Conservation (phyloP, 1,140 invertebrate genomes). For the Vollenhovia emeryi region DNA sequence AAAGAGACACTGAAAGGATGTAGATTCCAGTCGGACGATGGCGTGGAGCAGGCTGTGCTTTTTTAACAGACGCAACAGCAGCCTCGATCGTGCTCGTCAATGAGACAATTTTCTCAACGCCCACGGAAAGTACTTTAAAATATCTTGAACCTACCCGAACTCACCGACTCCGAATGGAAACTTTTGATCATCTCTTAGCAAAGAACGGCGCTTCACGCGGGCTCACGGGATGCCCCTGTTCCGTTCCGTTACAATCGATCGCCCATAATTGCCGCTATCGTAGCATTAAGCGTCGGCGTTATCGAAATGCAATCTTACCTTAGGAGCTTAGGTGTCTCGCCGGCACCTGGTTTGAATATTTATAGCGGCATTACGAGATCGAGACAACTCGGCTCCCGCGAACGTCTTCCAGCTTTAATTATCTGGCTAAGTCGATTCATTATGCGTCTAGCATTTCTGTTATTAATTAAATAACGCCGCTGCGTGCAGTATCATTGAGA, state of each 20-base stretch:
- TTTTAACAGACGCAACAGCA: too few species aligned
- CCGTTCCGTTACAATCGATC: conserved; percentile 24
- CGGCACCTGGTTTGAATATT: conserved; percentile 39
- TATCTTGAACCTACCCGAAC: too few species aligned
- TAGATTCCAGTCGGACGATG: too few species aligned
- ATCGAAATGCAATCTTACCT: conserved; percentile 21
- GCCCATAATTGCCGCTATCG: conserved; percentile 29
- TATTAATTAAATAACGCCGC: conserved; percentile 1
- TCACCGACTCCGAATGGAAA: too few species aligned
- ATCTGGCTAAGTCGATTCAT: conserved; percentile 35
- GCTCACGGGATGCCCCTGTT: not conserved
- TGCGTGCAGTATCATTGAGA: not conserved
- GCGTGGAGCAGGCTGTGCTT: too few species aligned
- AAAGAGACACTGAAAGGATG: too few species aligned
- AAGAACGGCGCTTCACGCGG: not conserved
- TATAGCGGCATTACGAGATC: conserved; percentile 33
- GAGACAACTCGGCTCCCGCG: not conserved
- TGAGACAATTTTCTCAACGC: too few species aligned
- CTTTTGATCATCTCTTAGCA: too few species aligned
- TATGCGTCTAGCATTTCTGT: not conserved
- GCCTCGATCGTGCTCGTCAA: too few species aligned
- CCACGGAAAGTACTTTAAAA: too few species aligned
- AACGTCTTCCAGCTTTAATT: conserved; percentile 26
- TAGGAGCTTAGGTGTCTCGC: not conserved
- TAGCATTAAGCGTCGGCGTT: not conserved